phyloP scores from a whole-genome alignment of 2,797 vertebrate species.

The Emys orbicularis region DNA sequence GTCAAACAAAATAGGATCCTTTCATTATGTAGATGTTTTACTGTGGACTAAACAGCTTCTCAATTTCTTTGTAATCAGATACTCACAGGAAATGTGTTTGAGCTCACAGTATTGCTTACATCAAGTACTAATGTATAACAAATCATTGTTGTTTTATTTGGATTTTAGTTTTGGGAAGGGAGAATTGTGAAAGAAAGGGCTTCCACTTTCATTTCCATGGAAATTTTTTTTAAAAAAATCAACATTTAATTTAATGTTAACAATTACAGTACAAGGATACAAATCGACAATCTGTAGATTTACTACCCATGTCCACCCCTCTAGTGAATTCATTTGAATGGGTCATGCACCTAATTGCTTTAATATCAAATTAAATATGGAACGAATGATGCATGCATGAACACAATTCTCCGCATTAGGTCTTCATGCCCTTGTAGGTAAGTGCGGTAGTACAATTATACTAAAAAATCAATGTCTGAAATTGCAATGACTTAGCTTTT shows the following conservation, averaged over 20 bases:
- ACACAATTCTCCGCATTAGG: background rate
- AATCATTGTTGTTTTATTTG: background rate
- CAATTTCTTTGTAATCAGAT: background rate
- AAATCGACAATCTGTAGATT: background rate
- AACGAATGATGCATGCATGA: background rate
- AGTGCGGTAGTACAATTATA: background rate
- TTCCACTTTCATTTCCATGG: background rate
- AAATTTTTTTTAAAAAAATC: background rate
- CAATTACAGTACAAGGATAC: background rate
- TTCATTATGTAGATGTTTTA: background rate
- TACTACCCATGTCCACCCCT: background rate
- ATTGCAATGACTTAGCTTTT: constrained; percentile 27
- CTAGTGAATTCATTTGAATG: constrained; percentile 13
- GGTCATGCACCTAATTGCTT: background rate
- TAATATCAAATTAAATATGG: constrained; percentile 9
- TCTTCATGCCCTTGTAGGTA: constrained; percentile 9
- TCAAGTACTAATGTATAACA: background rate
- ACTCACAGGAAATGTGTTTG: background rate
- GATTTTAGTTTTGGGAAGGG: background rate
- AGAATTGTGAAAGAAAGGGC: background rate
- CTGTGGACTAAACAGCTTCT: background rate
- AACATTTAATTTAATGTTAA: background rate
- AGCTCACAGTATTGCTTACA: background rate
- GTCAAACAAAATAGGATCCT: background rate
- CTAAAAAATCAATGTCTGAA: constrained; percentile 29